Evolutionary conservation across 1,140 invertebrate genomes (phyloP).

Genomic region (Drosophila malerkotliana): DNA sequence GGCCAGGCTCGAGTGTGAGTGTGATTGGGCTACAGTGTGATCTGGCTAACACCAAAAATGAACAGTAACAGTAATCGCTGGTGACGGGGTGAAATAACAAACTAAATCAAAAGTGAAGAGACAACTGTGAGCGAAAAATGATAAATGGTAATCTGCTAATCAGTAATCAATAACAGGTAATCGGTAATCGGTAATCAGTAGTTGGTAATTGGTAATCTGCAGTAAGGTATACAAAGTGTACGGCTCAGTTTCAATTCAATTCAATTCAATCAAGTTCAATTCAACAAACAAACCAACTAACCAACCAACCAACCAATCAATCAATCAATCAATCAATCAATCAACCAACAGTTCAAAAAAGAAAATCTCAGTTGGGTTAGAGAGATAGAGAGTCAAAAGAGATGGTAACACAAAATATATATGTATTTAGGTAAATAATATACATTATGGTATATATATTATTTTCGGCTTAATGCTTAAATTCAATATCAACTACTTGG

Average conservation of each 20-base stretch:
- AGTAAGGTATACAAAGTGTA: conserved; percentile 42
- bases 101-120: conserved; percentile 16
- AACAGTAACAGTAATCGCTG: background rate
- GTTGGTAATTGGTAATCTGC: conserved; percentile 25
- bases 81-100: conserved; percentile 1
- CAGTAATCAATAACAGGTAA: conserved; percentile 15
- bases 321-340: conserved; percentile 46
- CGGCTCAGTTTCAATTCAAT: conserved; percentile 33
- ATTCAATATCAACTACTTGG: conserved; percentile 61
- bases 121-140: conserved; percentile 20
- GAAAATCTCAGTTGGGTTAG: conserved; percentile 43
- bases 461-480: conserved; percentile 34
- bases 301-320: conserved; percentile 51
- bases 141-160: conserved; percentile 10
- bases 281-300: conserved; percentile 38
- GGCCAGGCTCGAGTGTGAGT: background rate
- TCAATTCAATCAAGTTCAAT: conserved; percentile 18
- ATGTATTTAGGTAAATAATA: conserved; percentile 46
- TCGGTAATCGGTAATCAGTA: conserved; percentile 6
- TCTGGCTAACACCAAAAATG: conserved; percentile 12
- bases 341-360: conserved; percentile 57
- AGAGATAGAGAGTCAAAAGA: conserved; percentile 19
- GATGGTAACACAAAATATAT: conserved; percentile 38
- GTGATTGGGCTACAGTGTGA: conserved; percentile 1
- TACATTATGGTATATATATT: conserved; percentile 55